These are phyloP conservation scores for Glyptemys insculpta DNA, from an alignment of 2,797 vertebrate species.

Conservation along the genomic window DNA sequence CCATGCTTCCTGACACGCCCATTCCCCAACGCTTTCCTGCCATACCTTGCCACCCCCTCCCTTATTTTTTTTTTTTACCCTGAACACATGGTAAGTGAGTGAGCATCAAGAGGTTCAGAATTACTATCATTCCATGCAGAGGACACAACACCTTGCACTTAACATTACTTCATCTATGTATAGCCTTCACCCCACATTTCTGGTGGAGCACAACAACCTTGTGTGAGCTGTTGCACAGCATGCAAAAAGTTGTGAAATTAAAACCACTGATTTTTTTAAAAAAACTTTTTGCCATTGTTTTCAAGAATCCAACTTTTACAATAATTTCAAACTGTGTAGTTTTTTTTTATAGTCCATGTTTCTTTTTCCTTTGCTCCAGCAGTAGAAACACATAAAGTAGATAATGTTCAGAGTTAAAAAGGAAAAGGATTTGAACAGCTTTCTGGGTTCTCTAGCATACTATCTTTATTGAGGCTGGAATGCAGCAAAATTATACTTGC, in stretches of 20 bases:
- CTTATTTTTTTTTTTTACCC: background rate
- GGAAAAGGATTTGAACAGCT: background rate
- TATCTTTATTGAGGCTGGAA: background rate
- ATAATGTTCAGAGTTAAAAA: background rate
- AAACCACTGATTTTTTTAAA: background rate
- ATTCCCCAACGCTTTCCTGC: background rate
- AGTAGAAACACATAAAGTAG: background rate
- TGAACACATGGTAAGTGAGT: background rate
- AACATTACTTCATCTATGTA: background rate
- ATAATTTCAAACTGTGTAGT: background rate
- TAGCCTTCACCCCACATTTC: background rate
- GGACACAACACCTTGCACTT: background rate
- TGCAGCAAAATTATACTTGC: background rate
- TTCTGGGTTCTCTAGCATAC: constrained; percentile 18
- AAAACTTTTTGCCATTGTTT: background rate
- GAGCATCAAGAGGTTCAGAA: background rate
- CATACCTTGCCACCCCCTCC: accelerated
- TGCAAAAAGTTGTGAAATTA: accelerated
- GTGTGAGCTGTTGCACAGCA: background rate
- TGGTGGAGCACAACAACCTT: accelerated
- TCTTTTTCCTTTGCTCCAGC: constrained; percentile 14
- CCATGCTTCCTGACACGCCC: background rate
- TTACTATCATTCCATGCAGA: background rate
- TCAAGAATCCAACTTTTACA: background rate
- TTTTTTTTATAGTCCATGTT: background rate